phyloP scores from a whole-genome alignment of 2,797 vertebrate species.

The Clarias fuscus region DNA sequence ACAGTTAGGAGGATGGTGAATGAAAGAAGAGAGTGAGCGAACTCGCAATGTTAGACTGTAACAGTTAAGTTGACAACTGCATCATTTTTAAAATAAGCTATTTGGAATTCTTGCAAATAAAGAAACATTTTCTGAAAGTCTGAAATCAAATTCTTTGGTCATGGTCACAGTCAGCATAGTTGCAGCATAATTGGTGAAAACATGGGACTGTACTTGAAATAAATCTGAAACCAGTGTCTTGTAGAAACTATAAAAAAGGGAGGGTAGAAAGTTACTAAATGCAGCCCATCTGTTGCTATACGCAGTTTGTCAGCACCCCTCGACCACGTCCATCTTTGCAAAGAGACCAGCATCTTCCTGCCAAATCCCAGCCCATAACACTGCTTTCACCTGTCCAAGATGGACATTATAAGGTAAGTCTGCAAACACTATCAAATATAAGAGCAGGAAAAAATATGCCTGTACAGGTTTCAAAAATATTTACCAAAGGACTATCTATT shows the following conservation, averaged over 20 bases:
- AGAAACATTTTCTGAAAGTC: background rate
- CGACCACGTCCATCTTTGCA: constrained; percentile 1
- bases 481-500: background rate
- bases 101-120: background rate
- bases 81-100: background rate
- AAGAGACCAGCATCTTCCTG: constrained; percentile 15
- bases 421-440: background rate
- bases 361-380: constrained; percentile 21
- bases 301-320: constrained; percentile 26
- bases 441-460: background rate
- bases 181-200: background rate
- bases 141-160: background rate
- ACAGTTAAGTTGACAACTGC: background rate
- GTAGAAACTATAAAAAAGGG: background rate
- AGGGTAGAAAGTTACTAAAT: background rate
- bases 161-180: background rate
- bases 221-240: background rate
- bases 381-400: constrained; percentile 32
- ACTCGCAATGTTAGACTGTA: background rate
- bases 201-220: background rate
- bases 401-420: constrained; percentile 32
- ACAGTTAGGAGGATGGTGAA: background rate
- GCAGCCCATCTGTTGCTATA: constrained; percentile 13
- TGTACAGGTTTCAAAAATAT: background rate
- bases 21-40: background rate